Percentiles rank a stretch among this genome's conserved stretches.
phyloP scores from a whole-genome alignment of 2,888 invertebrate genomes.

The Orgyia antiqua region DNA sequence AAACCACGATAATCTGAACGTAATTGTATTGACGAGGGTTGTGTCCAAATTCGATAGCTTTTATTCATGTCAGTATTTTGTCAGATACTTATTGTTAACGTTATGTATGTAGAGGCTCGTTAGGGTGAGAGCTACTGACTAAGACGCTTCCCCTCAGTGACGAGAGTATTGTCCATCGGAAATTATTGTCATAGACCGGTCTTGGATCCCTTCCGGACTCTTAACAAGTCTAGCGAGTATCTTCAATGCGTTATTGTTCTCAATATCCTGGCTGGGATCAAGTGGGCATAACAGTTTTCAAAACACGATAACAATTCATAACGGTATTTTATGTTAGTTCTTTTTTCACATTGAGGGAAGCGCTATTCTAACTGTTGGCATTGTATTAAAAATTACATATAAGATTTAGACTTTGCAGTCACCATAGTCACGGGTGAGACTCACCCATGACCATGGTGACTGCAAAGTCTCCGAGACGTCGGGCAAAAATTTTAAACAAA shows the following conservation, averaged over 20 bases:
- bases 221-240: constrained; percentile 32
- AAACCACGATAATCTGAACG: too few species aligned
- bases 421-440: too few species aligned
- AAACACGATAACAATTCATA: constrained; percentile 10
- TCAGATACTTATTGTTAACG: constrained; percentile 44
- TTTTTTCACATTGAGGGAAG: too few species aligned
- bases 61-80: constrained; percentile 43
- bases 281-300: constrained; percentile 9
- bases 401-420: too few species aligned
- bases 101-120: constrained; percentile 42
- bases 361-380: too few species aligned
- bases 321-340: too few species aligned
- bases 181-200: constrained; percentile 50
- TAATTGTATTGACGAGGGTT: constrained; percentile 61
- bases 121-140: constrained; percentile 42
- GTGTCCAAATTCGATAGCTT: constrained; percentile 41
- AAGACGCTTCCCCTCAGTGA: constrained; percentile 52
- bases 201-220: constrained; percentile 46
- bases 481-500: too few species aligned
- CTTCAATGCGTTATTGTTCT: constrained; percentile 35
- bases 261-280: constrained; percentile 20
- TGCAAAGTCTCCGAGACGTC: too few species aligned
- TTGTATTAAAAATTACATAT: too few species aligned
- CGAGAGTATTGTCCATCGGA: constrained; percentile 45
- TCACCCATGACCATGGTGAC: too few species aligned